Conservation (phyloP, 2,113 vertebrate genomes). For the Bungarus multicinctus region DNA sequence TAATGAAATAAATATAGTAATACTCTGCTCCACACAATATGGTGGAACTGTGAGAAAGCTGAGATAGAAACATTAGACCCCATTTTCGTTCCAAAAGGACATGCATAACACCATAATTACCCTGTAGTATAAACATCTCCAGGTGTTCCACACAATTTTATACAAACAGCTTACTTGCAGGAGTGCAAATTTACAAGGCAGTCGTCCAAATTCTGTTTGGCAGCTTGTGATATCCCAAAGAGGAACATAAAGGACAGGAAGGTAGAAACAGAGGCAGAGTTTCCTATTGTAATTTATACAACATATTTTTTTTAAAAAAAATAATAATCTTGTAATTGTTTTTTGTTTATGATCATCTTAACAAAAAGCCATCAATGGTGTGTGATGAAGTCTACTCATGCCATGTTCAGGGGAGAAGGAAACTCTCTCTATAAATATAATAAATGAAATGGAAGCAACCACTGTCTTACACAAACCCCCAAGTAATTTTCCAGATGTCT, state of each 20-base stretch:
- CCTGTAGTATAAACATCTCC: neutral
- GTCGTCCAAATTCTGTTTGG: neutral
- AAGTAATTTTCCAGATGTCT: neutral
- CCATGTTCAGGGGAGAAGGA: neutral
- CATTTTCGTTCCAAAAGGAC: neutral
- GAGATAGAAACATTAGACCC: neutral
- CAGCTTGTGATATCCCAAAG: neutral
- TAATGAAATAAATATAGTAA: neutral
- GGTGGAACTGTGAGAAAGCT: neutral
- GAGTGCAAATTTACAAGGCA: neutral
- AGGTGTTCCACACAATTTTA: neutral
- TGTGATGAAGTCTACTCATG: neutral
- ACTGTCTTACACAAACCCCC: neutral
- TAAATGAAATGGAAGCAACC: neutral
- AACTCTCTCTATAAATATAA: neutral
- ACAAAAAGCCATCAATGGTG: neutral
- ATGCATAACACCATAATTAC: neutral
- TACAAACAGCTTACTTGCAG: neutral
- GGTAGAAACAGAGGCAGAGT: neutral
- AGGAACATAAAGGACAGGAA: neutral
- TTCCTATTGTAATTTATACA: neutral
- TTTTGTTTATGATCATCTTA: neutral
- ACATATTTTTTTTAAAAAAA: neutral
- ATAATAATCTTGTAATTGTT: neutral
- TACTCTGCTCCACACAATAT: neutral